phyloP scores from a whole-genome alignment of 2,113 vertebrate genomes.

The Casuarius casuarius region DNA sequence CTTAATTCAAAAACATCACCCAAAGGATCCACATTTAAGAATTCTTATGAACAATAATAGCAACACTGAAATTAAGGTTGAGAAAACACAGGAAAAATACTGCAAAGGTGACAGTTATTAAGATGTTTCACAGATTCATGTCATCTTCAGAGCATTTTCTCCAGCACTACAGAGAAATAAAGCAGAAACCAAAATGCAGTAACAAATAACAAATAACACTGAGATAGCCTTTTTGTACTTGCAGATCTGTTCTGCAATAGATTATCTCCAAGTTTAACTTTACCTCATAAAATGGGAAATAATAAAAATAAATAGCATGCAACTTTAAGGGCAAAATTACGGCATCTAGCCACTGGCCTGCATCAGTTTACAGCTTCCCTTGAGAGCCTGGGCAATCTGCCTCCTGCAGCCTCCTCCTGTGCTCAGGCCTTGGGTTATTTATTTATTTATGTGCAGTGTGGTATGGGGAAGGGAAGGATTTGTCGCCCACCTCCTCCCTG shows the following conservation, averaged over 20 bases:
- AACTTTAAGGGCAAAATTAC: background rate
- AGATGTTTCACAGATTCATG: background rate
- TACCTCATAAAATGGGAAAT: background rate
- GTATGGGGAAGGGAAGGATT: background rate
- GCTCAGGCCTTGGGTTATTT: background rate
- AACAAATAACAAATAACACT: background rate
- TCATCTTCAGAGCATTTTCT: background rate
- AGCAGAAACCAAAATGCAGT: background rate
- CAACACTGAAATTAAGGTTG: background rate
- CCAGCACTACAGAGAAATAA: background rate
- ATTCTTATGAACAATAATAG: background rate
- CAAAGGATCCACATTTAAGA: background rate
- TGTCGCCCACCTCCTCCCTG: no score
- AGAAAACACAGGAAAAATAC: background rate
- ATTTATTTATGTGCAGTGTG: background rate
- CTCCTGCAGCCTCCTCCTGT: background rate
- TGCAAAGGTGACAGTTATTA: background rate
- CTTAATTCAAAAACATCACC: background rate
- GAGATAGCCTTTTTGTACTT: background rate
- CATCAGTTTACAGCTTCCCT: background rate
- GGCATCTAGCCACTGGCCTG: background rate
- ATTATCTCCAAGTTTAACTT: background rate
- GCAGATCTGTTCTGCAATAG: background rate
- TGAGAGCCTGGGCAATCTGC: background rate
- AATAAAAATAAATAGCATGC: background rate